These are phyloP conservation scores for Pantherophis guttatus DNA, from an alignment of 2,113 vertebrate genomes.

Conservation along the genomic window DNA sequence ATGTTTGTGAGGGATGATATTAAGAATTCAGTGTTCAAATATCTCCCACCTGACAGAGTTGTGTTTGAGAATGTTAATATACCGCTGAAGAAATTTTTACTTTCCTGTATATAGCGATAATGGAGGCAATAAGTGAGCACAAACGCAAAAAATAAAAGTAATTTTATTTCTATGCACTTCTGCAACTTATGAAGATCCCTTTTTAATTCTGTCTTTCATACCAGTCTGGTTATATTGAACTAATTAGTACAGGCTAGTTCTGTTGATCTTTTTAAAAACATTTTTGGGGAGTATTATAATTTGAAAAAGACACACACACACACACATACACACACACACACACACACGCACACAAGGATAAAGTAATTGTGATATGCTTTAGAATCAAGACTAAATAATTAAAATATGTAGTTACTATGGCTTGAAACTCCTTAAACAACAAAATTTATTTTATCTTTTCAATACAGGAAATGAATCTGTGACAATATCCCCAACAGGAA, in stretches of 20 bases:
- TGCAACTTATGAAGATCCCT: background rate
- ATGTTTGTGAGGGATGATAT: background rate
- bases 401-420: background rate
- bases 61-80: background rate
- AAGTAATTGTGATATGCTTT: background rate
- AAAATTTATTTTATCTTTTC: slow-evolving; percentile 16
- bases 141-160: background rate
- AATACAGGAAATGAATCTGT: slow-evolving; percentile 54
- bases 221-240: background rate
- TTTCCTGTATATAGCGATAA: background rate
- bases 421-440: background rate
- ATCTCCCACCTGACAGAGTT: background rate
- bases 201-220: background rate
- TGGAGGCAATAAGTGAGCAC: background rate
- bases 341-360: too few species aligned
- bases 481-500: slow-evolving; percentile 61
- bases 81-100: background rate
- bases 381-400: background rate
- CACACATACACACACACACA: too few species aligned
- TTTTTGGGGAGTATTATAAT: background rate
- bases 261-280: background rate
- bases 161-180: background rate
- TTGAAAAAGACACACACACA: background rate
- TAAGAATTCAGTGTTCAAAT: background rate
- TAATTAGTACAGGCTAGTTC: background rate